phyloP scores from a whole-genome alignment of 2,888 invertebrate species.

The Tillus elongatus region DNA sequence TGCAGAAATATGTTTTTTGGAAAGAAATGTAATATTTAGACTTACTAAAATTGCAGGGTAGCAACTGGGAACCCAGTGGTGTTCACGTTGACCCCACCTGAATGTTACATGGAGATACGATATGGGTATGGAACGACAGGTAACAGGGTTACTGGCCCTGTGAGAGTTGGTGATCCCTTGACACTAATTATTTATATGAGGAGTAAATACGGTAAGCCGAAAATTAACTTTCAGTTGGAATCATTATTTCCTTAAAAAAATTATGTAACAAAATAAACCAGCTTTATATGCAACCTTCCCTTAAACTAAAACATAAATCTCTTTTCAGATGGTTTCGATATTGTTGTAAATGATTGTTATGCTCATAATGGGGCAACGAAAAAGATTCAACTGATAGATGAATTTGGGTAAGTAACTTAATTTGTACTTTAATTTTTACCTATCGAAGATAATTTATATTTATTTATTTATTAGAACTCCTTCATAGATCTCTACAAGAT shows the following conservation, averaged over 20 bases:
- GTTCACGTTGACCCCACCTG: constrained; percentile 85
- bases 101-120: constrained; percentile 92
- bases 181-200: constrained; percentile 91
- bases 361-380: constrained; percentile 92
- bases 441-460: too few species aligned
- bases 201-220: constrained; percentile 76
- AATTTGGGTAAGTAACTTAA: constrained; percentile 76
- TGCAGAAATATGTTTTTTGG: too few species aligned
- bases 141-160: constrained; percentile 77
- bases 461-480: too few species aligned
- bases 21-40: too few species aligned
- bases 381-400: constrained; percentile 83
- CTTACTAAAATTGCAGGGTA: constrained; percentile 58
- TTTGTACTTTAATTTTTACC: too few species aligned
- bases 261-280: background rate
- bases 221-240: background rate
- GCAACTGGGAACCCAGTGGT: constrained; percentile 92
- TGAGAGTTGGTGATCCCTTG: constrained; percentile 84
- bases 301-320: constrained; percentile 9
- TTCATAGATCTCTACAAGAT: too few species aligned
- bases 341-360: constrained; percentile 88
- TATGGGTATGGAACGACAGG: constrained; percentile 84
- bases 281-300: background rate
- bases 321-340: constrained; percentile 80
- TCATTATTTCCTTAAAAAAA: too few species aligned